phyloP scores from a whole-genome alignment of 2,888 invertebrate species.

The Epinotia nisella region DNA sequence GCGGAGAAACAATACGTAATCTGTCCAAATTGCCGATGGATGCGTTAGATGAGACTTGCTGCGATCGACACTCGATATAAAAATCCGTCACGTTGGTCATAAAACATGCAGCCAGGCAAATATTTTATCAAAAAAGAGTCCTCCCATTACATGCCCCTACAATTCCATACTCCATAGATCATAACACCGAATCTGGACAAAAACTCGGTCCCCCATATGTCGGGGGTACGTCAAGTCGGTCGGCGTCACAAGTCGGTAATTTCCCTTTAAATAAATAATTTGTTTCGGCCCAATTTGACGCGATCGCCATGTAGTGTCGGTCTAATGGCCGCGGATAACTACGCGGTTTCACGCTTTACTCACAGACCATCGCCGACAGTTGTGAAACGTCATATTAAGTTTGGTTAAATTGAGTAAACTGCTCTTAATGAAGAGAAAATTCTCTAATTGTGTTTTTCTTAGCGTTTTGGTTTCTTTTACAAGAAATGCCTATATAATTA shows the following conservation, averaged over 20 bases:
- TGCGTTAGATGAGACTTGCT: constrained; percentile 32
- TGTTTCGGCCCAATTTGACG: constrained; percentile 76
- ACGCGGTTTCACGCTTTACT: constrained; percentile 79
- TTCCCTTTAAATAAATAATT: constrained; percentile 84
- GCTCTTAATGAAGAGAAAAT: background rate
- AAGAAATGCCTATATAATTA: too few species aligned
- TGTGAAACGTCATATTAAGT: constrained; percentile 31
- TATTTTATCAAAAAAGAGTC: background rate
- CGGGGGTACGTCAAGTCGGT: constrained; percentile 65
- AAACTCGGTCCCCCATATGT: constrained; percentile 67
- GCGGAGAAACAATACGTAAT: constrained; percentile 42
- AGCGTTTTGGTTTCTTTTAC: background rate
- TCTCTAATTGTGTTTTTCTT: background rate
- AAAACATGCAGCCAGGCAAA: constrained; percentile 5
- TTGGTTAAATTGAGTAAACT: background rate
- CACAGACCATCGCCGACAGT: constrained; percentile 48
- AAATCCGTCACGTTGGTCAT: constrained; percentile 1
- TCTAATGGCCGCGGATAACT: constrained; percentile 77
- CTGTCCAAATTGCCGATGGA: constrained; percentile 38
- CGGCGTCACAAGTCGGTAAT: constrained; percentile 67
- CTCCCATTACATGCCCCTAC: constrained; percentile 15
- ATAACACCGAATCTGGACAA: constrained; percentile 58
- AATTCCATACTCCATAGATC: constrained; percentile 56
- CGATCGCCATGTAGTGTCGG: constrained; percentile 73
- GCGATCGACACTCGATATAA: constrained; percentile 13